phyloP scores from a whole-genome alignment of 2,888 invertebrate genomes.

The Aleiodes alternator region DNA sequence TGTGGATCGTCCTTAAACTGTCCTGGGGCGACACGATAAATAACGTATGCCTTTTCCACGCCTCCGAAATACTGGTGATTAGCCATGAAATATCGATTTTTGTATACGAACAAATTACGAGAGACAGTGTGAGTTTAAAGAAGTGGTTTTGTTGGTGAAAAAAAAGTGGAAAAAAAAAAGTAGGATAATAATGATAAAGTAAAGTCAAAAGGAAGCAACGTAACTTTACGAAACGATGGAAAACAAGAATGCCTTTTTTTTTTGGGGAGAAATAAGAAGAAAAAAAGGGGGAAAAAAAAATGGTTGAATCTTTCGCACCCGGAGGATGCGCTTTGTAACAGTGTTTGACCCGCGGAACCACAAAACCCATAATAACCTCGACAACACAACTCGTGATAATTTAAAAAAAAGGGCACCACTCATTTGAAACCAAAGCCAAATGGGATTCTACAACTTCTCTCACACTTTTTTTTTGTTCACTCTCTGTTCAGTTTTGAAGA shows the following conservation, averaged over 20 bases:
- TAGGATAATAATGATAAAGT: not conserved
- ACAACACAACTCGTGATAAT: constrained; percentile 56
- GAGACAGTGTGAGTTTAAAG: constrained; percentile 34
- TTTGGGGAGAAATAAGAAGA: not conserved
- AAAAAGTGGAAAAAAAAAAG: not conserved
- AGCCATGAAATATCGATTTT: constrained; percentile 75
- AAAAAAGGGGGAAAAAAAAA: too few relatives aligned
- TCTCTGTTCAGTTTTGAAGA: constrained; percentile 11
- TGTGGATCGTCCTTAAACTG: constrained; percentile 46
- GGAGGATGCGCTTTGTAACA: constrained; percentile 38
- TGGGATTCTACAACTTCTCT: constrained; percentile 42
- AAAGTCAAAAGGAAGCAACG: constrained; percentile 10
- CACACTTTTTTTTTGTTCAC: constrained; percentile 15
- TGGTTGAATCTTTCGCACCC: constrained; percentile 55
- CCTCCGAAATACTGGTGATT: constrained; percentile 75
- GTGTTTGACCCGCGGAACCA: constrained; percentile 58
- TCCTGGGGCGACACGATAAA: constrained; percentile 74
- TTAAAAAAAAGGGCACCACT: constrained; percentile 48
- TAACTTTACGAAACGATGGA: constrained; percentile 4
- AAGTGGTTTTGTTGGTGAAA: not conserved
- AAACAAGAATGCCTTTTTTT: constrained; percentile 8
- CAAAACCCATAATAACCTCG: constrained; percentile 60
- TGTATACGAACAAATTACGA: constrained; percentile 71
- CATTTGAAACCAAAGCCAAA: constrained; percentile 48
- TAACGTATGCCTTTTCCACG: constrained; percentile 75